Base-by-base conservation (phyloP, 37 sponge, comb jelly and placozoan genomes). In the Mnemiopsis leidyi region DNA sequence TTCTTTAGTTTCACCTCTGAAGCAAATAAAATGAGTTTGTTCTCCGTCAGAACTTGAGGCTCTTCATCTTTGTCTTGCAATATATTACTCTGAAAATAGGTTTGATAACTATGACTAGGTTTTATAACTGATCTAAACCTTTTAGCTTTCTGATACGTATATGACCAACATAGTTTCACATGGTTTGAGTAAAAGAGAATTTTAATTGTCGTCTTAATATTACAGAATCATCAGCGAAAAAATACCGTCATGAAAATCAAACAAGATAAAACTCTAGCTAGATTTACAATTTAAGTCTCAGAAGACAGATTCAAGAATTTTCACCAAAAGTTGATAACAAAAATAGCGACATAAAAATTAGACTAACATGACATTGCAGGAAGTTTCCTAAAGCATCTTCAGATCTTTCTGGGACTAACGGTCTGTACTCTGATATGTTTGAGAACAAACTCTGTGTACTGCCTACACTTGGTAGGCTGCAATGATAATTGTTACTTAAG, bases 371-470 rank as follows among this genome's bases (percentile, higher is more conserved):
- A 69, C 73, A 28, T 25, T 69, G 73, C n/a, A 69, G 73, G 21
- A 28, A 69, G 73, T 69, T 69, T 25, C 24, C 73, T 25, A 69
- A 20, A 25, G 73, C 73, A 69, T 69, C 73, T 3, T 69, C 73
- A 23, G 73, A n/a, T 25, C 73, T 69, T n/a, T 35, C 82, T 33
- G 23, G 23, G 37, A 35, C 82, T 33, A 79, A 79, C 7, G 82
- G 2, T 3, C 38, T 3, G 36, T 79, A 79, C 82, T 79, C 82
- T 2, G 82, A 79, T 34, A 79, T 79, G 36, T 79, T 79, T 20
- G 37, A 36, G 82, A 79, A 79, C 23, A 79, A 37, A 33, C 82
- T 79, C 36, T 79, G 82, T 23, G 82, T 79, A 33, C 82, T 79
- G 36, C 82, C 38, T 33, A 79, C 82, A 79, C 82, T 79, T 1